Base-by-base conservation (phyloP, 2,888 invertebrate genomes). In the Perizoma flavofasciatum region DNA sequence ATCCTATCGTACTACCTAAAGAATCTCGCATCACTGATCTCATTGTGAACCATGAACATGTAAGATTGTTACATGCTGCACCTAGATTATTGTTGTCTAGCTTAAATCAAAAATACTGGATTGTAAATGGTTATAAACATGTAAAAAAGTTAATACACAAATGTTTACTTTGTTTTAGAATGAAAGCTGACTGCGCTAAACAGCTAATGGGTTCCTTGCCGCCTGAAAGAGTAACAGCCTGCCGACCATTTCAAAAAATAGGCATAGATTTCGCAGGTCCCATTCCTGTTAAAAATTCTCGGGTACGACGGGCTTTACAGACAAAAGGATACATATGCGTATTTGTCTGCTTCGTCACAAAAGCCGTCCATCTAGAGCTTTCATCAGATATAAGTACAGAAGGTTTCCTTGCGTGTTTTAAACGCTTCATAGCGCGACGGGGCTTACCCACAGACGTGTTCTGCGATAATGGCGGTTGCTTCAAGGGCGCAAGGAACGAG, bases 121-220 rank as follows among this genome's bases (percentile, higher is more conserved):
- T 69, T 9, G 8, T 65, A 11, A 55, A 65, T 54, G 67, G 66
- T n/a, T 41, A 64, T 11, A 55, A 58, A 51, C n/a, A 56, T 47
- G 48, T 71, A 5, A 71, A 69, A 57, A 68, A 66, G 8, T 5
- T 68, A 11, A 54, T 53, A 11, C 54, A 65, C 34, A 66, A 66
- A 55, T 71, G 69, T 59, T 6, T 66, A 6, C 56, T 33, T 5
- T 69, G 71, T 64, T 66, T 62, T 37, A 67, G 64, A 49, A 46
- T 65, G 4, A 68, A 66, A 37, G 67, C 62, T 4, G 35, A 35
- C 5, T 37, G 57, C 11, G 49, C 59, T 6, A 59, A 59, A 6
- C 68, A 69, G 49, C 52, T 69, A 7, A 69, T 69, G 66, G 69
- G 66, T 4, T 43, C 34, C 6, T 34, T 45, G 45, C 53, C n/a